These are phyloP conservation scores for Gallinago jamesoni DNA, from an alignment of 2,113 vertebrate species.

Conservation along the genomic window DNA sequence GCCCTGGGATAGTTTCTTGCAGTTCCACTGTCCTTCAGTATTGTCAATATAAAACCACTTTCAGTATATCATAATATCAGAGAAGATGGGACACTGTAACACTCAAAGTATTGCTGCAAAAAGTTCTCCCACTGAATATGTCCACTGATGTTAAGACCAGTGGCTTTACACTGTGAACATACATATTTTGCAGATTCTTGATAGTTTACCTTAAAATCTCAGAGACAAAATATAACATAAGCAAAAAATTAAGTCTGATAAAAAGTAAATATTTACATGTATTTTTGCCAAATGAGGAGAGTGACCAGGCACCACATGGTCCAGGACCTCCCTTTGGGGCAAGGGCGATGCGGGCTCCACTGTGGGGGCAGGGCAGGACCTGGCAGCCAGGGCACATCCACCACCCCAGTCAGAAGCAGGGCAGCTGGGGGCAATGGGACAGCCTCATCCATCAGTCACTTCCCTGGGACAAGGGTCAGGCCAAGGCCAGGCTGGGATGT, in stretches of 20 bases:
- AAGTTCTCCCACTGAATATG: not conserved
- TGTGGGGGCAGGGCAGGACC: not conserved
- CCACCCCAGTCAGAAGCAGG: not conserved
- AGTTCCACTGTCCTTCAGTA: not conserved
- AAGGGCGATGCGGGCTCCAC: accelerated
- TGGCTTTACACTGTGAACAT: accelerated
- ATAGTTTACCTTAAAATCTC: not conserved
- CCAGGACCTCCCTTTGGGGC: too few relatives aligned
- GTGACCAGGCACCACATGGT: not conserved
- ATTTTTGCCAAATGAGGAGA: not conserved
- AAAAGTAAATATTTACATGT: not conserved
- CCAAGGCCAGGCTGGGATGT: accelerated
- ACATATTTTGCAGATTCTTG: not conserved
- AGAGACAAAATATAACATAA: not conserved
- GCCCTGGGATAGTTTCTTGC: not conserved
- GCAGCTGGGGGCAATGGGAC: not conserved
- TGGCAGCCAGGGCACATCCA: not conserved
- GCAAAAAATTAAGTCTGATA: not conserved
- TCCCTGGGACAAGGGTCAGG: not conserved
- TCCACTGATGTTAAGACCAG: not conserved
- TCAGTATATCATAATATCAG: not conserved
- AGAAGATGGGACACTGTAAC: not conserved
- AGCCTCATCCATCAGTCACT: not conserved
- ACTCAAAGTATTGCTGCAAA: not conserved
- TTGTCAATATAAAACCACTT: not conserved